Percentiles rank a stretch among this genome's conserved stretches.
Evolutionary conservation across 2,113 vertebrate species (phyloP).

Genomic region (Corynorhinus townsendii): DNA sequence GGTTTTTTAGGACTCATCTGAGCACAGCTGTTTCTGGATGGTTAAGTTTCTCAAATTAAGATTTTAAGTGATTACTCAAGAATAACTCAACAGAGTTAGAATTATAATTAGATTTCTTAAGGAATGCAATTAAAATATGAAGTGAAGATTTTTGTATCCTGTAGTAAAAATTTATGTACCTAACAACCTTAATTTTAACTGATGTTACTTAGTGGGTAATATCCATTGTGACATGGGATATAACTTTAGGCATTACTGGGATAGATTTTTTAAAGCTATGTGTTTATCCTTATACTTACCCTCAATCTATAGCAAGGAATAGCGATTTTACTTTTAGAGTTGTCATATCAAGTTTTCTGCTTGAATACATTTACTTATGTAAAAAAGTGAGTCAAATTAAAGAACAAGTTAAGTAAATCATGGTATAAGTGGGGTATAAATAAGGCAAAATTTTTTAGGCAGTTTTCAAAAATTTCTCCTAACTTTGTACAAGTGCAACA

Average conservation of each 20-base stretch:
- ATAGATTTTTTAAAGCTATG: background rate
- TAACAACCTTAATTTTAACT: background rate
- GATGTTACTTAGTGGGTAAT: background rate
- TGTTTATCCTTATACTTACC: background rate
- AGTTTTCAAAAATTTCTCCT: background rate
- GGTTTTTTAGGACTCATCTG: background rate
- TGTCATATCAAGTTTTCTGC: background rate
- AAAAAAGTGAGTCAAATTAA: background rate
- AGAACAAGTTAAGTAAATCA: background rate
- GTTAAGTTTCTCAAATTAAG: background rate
- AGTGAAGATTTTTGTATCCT: background rate
- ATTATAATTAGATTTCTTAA: background rate
- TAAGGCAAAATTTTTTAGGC: background rate
- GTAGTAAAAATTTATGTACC: background rate
- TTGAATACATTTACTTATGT: background rate
- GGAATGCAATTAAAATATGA: background rate
- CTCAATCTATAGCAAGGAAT: background rate
- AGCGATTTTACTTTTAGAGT: background rate
- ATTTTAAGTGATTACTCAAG: background rate
- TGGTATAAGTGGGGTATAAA: background rate
- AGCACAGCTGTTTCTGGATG: background rate
- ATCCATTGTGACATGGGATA: background rate
- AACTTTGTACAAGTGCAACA: background rate
- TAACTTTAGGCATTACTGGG: background rate
- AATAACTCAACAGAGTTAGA: background rate